phyloP scores from a whole-genome alignment of 2,888 invertebrate species.

The Dolichomitus sp. region DNA sequence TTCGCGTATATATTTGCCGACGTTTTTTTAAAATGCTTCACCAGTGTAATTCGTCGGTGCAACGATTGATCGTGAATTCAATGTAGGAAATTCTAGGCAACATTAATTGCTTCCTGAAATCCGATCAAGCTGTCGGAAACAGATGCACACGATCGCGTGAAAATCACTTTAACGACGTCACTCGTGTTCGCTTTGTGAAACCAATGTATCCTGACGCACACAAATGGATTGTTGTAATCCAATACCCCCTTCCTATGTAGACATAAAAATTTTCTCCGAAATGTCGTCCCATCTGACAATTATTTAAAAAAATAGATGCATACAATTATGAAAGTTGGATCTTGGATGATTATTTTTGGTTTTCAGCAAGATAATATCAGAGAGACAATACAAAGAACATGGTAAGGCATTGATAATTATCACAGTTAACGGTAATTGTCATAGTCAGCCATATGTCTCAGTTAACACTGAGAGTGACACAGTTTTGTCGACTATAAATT shows the following conservation, averaged over 20 bases:
- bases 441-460: too few species aligned
- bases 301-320: neutral
- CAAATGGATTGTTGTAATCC: conserved; percentile 11
- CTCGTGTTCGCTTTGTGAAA: conserved; percentile 22
- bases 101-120: conserved; percentile 70
- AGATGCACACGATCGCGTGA: conserved; percentile 69
- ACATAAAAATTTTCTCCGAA: neutral
- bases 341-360: too few species aligned
- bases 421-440: too few species aligned
- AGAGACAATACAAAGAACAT: too few species aligned
- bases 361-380: too few species aligned
- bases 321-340: too few species aligned
- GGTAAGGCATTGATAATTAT: too few species aligned
- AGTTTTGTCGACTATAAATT: neutral
- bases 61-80: conserved; percentile 22
- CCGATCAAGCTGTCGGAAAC: conserved; percentile 70
- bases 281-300: neutral
- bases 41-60: conserved; percentile 15
- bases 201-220: conserved; percentile 38
- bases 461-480: too few species aligned
- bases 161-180: conserved; percentile 70
- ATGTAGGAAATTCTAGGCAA: conserved; percentile 34
- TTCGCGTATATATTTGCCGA: neutral
- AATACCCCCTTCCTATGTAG: neutral
- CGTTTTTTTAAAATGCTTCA: neutral